Evolutionary conservation across 2,797 vertebrate species (phyloP), one percentile per base, ranked within the genome.

Genomic region (Manis crassicaudata): DNA sequence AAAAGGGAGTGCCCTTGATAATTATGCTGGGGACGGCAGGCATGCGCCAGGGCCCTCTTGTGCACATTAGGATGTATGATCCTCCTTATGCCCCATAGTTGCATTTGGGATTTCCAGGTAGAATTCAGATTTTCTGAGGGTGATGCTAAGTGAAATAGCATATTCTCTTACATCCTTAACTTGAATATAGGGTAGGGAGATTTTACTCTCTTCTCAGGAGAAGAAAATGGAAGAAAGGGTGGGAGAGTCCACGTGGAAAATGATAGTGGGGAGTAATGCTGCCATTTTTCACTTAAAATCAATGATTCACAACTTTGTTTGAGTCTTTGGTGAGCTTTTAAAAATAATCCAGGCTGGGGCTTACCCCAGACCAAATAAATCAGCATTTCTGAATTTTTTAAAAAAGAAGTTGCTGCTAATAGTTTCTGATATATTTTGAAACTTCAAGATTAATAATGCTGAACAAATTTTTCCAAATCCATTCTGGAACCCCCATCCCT

Each of bases 351-450:
- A 76, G 40, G 46, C 17, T 54, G 14, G 93, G 60, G 52, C 14
- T 83, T 62, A 63, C 27, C 62, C 21, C 37, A 72, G 58, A 72
- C 16, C n/a, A 72, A 67, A 92, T 80, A 87, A 88, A 92, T 62
- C 92, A 65, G 32, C 40, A 90, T 50, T 20, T 67, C 54, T 20
- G 17, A 54, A 40, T 72, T 63, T 90, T 70, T 92, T 89, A 17
- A 80, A 70, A 84, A 21, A 80, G 65, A 84, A 82, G 43, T 58
- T 52, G 43, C 21, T 77, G n/a, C 56, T n/a, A 81, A 32, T 27
- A 60, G 54, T 72, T 92, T 73, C 37, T 88, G 81, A 86, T 60
- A 21, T 62, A 67, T 40, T 95, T 87, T 6, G 6, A 95, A 92
- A 89, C 11, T 56, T 56, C n/a, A 40, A 40, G 32, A 13, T 77